Conservation (phyloP, 2,888 invertebrate species). For the Meteorus colon region DNA sequence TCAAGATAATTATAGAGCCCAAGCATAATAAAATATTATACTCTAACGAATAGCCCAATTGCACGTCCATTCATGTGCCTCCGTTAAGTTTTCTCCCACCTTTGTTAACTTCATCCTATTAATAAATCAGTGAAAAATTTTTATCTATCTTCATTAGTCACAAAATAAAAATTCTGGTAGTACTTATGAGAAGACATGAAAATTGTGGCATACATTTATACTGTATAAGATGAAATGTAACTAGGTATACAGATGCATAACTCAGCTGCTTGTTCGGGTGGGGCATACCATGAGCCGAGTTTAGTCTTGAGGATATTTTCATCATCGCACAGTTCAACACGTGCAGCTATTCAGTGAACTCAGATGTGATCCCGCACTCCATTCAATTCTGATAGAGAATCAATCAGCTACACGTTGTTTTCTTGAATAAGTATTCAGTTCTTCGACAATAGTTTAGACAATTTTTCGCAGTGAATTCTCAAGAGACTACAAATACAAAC, state of each 20-base stretch:
- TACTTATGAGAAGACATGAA: too few species aligned
- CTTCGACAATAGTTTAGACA: slow-evolving; percentile 3
- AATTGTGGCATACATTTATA: too few species aligned
- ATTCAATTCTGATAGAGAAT: slow-evolving; percentile 25
- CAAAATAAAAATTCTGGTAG: too few species aligned
- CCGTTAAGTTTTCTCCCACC: too few species aligned
- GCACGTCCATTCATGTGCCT: too few species aligned
- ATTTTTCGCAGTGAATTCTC: slow-evolving; percentile 17
- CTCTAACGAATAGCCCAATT: too few species aligned
- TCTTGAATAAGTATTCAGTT: not conserved
- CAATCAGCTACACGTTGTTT: slow-evolving; percentile 20
- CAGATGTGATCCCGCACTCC: slow-evolving; percentile 49
- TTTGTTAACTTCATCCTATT: too few species aligned
- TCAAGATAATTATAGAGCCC: too few species aligned
- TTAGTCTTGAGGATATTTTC: slow-evolving; percentile 66
- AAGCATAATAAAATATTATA: too few species aligned
- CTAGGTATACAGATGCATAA: slow-evolving; percentile 45
- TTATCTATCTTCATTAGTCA: too few species aligned
- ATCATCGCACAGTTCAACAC: slow-evolving; percentile 67
- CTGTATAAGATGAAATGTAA: not conserved
- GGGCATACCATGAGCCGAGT: slow-evolving; percentile 60
- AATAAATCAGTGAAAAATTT: too few species aligned
- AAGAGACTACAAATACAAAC: not conserved
- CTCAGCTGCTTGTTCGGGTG: slow-evolving; percentile 60
- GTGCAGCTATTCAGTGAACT: slow-evolving; percentile 63